Evolutionary conservation across 2,113 vertebrate species (phyloP), one percentile per base, ranked within the genome.

Genomic region (Brachyhypopomus occidentalis): DNA sequence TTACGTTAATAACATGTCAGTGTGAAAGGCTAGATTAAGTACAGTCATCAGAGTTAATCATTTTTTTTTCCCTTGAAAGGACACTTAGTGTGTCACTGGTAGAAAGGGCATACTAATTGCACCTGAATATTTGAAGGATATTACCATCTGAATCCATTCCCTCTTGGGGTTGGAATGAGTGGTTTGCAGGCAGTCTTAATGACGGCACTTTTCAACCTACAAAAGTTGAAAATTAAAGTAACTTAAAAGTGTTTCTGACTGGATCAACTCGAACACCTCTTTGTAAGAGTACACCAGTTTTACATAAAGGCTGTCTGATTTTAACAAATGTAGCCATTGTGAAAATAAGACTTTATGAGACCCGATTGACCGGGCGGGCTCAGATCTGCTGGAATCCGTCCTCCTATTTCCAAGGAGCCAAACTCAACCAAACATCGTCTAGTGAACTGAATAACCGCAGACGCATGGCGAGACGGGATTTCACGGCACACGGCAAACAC

Each of bases 1-100:
- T 55, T 69, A 79, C 45, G 34, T 73, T 34, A 79, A 67, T 17
- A 71, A 48, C 22, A 67, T 25, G 45, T 36, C 34, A 36, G 72
- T 64, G 77, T 41, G 17, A 63, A 62, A 30, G 30, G 19, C 45
- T 38, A 23, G 23, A 41, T 5, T 3, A 2, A 45, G 48, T 11
- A 0, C 34, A 36, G 25, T 9, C 41, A 60, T 60, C 38, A 19
- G 3, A 64, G 36, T 63, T 45, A 48, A 62, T 12, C 11, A 30
- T 17, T 66, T 25, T 27, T 63, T 52, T 30, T 6, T 25, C 12
- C 56, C 58, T 7, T 64, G n/a, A 56, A 63, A 36, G 23, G 20
- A 80, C 38, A 75, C 22, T 75, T 60, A 60, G 55, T 23, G 45
- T 56, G 71, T 73, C 71, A 30, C 22, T 20, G 71, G 25, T 19